Evolutionary conservation across 1,140 invertebrate genomes (phyloP), one percentile per base, ranked within the genome.

Genomic region (Agrypnia vestita): DNA sequence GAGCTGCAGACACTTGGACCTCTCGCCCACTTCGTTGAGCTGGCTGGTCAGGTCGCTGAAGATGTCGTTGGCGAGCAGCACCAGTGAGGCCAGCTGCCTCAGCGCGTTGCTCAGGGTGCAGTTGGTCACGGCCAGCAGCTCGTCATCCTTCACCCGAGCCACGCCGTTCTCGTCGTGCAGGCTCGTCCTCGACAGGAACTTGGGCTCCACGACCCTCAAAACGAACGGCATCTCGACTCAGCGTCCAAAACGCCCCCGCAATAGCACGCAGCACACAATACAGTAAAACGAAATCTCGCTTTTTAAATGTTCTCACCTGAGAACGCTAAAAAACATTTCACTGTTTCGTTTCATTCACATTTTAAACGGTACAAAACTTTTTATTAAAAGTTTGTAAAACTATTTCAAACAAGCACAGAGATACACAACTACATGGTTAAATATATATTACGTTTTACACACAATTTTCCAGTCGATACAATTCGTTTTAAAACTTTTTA

Each of bases 71-170:
- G 95, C 94, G 55, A 94, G 91, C 69, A 94, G 86, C 81, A 95
- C 93, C 85, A 96, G 87, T n/a, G 94, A 95, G 43, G 94, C 94
- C 84, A 96, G 90, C 86, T 96, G 95, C 53, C 93, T 87, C 49
- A 96, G 88, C 17, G 94, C 93, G 86, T 94, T 95, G 86, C 94
- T 93, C 69, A 96, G 87, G 55, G 94, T 95, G 84, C 92, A 93
- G 85, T 95, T 95, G 78, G 93, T 93, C 62, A 95, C 94, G 25
- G 94, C 93, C 84, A 94, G 92, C 81, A 95, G 89, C 86, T 95
- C 94, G 83, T 92, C 90, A 84, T 94, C 94, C 59, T 89, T 89
- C 35, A 93, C 89, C 84, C 86, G 88, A 78, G 90, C 88, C 84
- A 89, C 89, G 35, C 91, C 92, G 80, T 90, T 87, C 56, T 89